phyloP scores from a whole-genome alignment of 1,140 invertebrate genomes.

The Saxidomus purpurata region DNA sequence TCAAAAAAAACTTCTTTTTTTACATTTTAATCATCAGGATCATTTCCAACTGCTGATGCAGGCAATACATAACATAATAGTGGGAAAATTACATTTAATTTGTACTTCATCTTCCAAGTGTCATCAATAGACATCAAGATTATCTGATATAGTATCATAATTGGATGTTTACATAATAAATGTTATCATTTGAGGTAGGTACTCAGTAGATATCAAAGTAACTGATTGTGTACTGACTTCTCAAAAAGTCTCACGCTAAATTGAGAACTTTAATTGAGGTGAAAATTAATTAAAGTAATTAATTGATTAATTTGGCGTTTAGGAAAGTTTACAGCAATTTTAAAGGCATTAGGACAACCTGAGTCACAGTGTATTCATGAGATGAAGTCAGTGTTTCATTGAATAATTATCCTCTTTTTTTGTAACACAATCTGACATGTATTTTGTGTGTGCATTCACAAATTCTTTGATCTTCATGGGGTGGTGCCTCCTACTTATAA shows the following conservation, averaged over 20 bases:
- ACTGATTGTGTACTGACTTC: neutral
- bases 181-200: neutral
- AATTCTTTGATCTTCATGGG: slow-evolving; percentile 27
- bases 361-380: too few relatives aligned
- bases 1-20: too few relatives aligned
- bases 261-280: neutral
- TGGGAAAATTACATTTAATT: too few relatives aligned
- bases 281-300: neutral
- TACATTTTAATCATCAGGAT: too few relatives aligned
- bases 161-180: neutral
- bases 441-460: slow-evolving; percentile 8
- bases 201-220: slow-evolving; percentile 6
- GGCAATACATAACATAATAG: too few relatives aligned
- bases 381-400: too few relatives aligned
- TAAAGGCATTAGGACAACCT: too few relatives aligned
- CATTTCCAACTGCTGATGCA: too few relatives aligned
- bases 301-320: too few relatives aligned
- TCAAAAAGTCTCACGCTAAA: neutral
- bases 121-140: neutral
- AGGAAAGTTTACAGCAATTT: too few relatives aligned
- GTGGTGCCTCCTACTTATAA: slow-evolving; percentile 41
- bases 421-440: slow-evolving; percentile 18
- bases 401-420: slow-evolving; percentile 19
- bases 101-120: neutral
- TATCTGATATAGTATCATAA: slow-evolving; percentile 16